These are phyloP conservation scores for Hoplostethus atlanticus DNA, from an alignment of 2,797 vertebrate species.

Conservation along the genomic window DNA sequence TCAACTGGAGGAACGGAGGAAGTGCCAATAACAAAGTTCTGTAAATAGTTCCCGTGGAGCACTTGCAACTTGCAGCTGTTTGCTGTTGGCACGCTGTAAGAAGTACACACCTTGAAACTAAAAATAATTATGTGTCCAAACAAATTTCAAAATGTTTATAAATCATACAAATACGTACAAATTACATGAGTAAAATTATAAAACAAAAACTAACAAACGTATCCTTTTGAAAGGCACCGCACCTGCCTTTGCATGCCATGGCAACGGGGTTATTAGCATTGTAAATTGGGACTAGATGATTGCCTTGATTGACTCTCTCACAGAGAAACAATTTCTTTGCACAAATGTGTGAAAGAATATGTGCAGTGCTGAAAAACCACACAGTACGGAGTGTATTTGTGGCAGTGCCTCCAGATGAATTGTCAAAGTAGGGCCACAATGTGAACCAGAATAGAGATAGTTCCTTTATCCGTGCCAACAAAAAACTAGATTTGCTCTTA, in stretches of 20 bases:
- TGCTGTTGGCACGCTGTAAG: neutral
- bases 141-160: neutral
- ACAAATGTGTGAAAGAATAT: conserved; percentile 4
- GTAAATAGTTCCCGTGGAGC: neutral
- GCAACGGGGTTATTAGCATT: neutral
- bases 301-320: neutral
- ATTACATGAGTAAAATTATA: neutral
- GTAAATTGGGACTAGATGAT: neutral
- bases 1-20: conserved; percentile 10
- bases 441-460: conserved; percentile 7
- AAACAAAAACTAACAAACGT: neutral
- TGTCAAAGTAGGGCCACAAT: conserved; percentile 5
- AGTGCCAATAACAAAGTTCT: neutral
- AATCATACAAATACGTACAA: neutral
- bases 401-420: neutral
- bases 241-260: neutral
- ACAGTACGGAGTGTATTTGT: neutral
- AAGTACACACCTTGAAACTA: neutral
- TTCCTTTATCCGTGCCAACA: conserved; percentile 22
- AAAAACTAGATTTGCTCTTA: conserved; percentile 1
- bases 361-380: neutral
- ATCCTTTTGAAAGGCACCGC: neutral
- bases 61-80: neutral
- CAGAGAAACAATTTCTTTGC: neutral
- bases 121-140: conserved; percentile 11